Conservation (phyloP, 2,797 vertebrate genomes). For the Bovichtus variegatus region DNA sequence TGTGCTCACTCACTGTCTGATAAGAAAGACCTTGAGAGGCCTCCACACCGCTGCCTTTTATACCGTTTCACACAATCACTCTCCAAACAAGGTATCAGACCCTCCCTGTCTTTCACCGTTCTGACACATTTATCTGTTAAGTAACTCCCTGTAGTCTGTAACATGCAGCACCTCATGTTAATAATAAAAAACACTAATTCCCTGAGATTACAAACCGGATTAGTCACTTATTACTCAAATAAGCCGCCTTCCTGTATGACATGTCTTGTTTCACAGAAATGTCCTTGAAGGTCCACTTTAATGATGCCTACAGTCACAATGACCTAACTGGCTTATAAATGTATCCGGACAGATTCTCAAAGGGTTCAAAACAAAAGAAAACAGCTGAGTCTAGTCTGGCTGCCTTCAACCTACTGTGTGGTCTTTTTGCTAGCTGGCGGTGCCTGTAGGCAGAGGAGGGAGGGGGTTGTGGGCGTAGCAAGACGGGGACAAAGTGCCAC, state of each 20-base stretch:
- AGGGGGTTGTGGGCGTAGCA: neutral
- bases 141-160: constrained; percentile 6
- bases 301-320: constrained; percentile 8
- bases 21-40: constrained; percentile 37
- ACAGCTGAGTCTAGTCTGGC: constrained; percentile 40
- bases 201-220: constrained; percentile 52
- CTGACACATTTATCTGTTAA: constrained; percentile 16
- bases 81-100: constrained; percentile 9
- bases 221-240: constrained; percentile 40
- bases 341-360: constrained; percentile 17
- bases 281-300: neutral
- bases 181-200: constrained; percentile 46
- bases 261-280: constrained; percentile 32
- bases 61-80: constrained; percentile 26
- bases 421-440: constrained; percentile 35
- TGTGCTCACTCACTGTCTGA: constrained; percentile 44
- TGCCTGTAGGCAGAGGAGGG: constrained; percentile 2
- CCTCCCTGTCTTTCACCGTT: constrained; percentile 1
- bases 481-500: constrained; percentile 18
- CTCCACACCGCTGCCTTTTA: neutral
- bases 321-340: constrained; percentile 45
- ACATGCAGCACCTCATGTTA: neutral
- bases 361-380: constrained; percentile 40
- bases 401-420: constrained; percentile 56
- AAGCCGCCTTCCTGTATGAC: neutral